phyloP scores from a whole-genome alignment of 1,140 invertebrate species.

The Drosophila leontia region DNA sequence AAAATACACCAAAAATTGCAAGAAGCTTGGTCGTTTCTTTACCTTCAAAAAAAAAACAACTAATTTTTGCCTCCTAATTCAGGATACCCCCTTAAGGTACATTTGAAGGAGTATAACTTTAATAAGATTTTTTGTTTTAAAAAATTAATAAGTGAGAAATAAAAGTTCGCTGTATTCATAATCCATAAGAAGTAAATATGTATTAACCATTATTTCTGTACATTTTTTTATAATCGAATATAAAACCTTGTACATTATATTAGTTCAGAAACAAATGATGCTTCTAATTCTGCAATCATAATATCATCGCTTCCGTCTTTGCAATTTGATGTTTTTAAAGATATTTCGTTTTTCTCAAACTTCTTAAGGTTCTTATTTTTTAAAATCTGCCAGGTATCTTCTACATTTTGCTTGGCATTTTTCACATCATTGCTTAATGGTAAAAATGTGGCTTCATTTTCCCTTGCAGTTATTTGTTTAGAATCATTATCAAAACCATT shows the following conservation, averaged over 20 bases:
- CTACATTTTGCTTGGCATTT: background rate
- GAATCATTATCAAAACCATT: background rate
- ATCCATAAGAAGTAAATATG: background rate
- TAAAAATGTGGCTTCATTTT: background rate
- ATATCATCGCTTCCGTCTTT: conserved; percentile 28
- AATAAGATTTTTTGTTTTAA: no score
- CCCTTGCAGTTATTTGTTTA: no score
- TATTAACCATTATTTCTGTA: background rate
- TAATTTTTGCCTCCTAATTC: no score
- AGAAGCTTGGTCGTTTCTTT: no score
- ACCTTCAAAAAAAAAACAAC: no score
- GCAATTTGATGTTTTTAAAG: no score
- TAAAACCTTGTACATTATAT: conserved; percentile 29
- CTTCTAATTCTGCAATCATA: conserved; percentile 55
- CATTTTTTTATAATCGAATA: background rate
- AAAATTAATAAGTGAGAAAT: no score
- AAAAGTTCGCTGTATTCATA: background rate
- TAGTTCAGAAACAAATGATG: conserved; percentile 53
- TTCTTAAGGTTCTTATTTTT: background rate
- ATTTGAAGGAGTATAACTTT: no score
- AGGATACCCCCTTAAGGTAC: no score
- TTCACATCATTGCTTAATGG: background rate
- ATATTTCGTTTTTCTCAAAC: background rate
- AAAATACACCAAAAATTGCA: no score
- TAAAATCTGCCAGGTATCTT: background rate